phyloP scores from a whole-genome alignment of 1,140 invertebrate genomes.

The Microplitis demolitor region DNA sequence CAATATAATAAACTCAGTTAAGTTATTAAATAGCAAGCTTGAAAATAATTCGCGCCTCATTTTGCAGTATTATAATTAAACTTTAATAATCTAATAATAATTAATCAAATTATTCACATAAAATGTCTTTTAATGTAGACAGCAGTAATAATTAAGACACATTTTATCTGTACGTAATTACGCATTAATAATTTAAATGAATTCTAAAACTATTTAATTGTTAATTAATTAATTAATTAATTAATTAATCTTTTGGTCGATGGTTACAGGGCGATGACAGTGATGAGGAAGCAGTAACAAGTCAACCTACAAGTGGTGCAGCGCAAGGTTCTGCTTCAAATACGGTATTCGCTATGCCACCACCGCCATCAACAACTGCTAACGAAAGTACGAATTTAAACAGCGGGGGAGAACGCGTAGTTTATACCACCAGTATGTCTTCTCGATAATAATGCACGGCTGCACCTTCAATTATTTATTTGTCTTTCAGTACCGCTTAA shows the following conservation, averaged over 20 bases:
- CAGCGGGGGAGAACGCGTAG: constrained; percentile 21
- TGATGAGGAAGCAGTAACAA: constrained; percentile 22
- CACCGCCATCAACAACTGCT: constrained; percentile 17
- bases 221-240: neutral
- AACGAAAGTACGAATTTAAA: constrained; percentile 29
- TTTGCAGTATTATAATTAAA: no score
- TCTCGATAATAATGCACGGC: constrained; percentile 6
- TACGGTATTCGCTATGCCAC: constrained; percentile 27
- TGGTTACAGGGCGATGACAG: constrained; percentile 21
- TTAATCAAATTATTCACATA: no score
- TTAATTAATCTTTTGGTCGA: neutral
- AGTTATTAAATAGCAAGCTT: no score
- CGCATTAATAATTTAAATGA: neutral
- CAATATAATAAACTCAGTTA: no score
- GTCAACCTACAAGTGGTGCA: constrained; percentile 21
- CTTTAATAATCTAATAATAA: no score
- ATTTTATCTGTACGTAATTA: no score
- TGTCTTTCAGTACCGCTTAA: neutral
- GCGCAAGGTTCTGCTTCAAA: constrained; percentile 15
- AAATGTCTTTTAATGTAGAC: no score
- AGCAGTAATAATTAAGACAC: no score
- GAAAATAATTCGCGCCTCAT: no score
- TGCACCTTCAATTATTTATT: neutral
- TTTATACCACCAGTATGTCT: constrained; percentile 27
- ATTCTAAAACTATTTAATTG: neutral